phyloP scores from a whole-genome alignment of 2,113 vertebrate species.

The Gallinago media region DNA sequence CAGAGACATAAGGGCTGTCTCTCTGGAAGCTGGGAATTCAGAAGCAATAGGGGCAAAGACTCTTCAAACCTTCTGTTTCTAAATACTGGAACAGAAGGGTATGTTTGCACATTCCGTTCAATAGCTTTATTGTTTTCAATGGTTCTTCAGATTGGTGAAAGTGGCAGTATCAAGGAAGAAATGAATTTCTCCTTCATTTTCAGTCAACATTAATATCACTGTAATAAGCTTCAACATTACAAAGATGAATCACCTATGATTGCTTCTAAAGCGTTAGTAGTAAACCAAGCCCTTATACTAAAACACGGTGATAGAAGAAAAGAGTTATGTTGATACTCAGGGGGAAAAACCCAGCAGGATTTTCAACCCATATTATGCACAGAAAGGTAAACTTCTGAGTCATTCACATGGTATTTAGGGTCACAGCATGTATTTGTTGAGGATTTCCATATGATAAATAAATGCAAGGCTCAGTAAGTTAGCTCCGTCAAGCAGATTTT shows the following conservation, averaged over 20 bases:
- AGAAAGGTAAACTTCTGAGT: constrained; percentile 42
- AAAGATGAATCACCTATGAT: not conserved
- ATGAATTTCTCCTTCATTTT: not conserved
- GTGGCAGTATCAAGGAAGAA: not conserved
- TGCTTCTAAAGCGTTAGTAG: not conserved
- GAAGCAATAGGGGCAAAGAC: not conserved
- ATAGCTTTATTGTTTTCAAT: not conserved
- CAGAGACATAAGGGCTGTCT: not conserved
- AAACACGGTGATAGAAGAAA: not conserved
- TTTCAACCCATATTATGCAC: not conserved
- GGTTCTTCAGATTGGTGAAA: not conserved
- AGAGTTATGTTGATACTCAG: not conserved
- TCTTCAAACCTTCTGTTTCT: not conserved
- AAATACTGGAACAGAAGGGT: not conserved
- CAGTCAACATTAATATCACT: not conserved
- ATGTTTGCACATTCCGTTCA: constrained; percentile 6
- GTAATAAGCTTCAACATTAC: not conserved
- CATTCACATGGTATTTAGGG: not conserved
- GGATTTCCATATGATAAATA: not conserved
- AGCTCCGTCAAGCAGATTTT: not conserved
- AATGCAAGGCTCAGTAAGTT: not conserved
- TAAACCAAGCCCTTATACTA: not conserved
- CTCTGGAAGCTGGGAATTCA: not conserved
- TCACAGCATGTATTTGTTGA: constrained; percentile 8
- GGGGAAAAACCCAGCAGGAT: not conserved